Evolutionary conservation across 2,797 vertebrate genomes (phyloP).

Genomic region (Syndactyla subalaris): DNA sequence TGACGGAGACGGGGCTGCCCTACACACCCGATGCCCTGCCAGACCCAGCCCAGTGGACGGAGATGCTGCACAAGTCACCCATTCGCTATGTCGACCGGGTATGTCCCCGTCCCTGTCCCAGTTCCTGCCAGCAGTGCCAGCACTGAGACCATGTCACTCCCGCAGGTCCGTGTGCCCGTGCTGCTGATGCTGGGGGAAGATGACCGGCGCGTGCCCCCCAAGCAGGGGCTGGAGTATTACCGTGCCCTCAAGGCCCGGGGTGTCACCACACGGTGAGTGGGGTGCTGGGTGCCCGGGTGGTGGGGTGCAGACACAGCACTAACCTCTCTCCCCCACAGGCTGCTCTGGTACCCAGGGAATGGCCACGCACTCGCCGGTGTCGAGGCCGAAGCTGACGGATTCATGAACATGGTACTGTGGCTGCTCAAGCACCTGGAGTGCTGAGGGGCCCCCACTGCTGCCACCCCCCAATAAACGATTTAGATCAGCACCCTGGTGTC

Average conservation of each 20-base stretch:
- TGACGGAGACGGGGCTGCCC: slow-evolving; percentile 84
- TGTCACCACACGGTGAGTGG: slow-evolving; percentile 85
- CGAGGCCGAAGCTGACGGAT: slow-evolving; percentile 92
- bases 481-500: not conserved
- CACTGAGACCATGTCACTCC: not conserved
- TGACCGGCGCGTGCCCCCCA: slow-evolving; percentile 90
- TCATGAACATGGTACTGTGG: slow-evolving; percentile 93
- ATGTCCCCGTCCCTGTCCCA: not conserved
- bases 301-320: fast-evolving
- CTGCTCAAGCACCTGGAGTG: slow-evolving; percentile 83
- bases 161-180: slow-evolving; percentile 88
- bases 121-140: fast-evolving
- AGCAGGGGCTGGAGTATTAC: slow-evolving; percentile 94
- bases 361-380: slow-evolving; percentile 89
- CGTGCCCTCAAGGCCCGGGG: slow-evolving; percentile 86
- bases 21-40: slow-evolving; percentile 79
- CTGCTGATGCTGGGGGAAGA: slow-evolving; percentile 91
- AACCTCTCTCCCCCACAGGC: slow-evolving; percentile 70
- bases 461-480: not conserved
- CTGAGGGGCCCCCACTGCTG: not conserved
- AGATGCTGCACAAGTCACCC: slow-evolving; percentile 91
- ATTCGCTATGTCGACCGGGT: slow-evolving; percentile 85
- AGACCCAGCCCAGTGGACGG: slow-evolving; percentile 80
- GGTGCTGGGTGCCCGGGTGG: not conserved
- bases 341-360: slow-evolving; percentile 93